Conservation (phyloP, 2,113 vertebrate species). For the Ageneiosus marmoratus region DNA sequence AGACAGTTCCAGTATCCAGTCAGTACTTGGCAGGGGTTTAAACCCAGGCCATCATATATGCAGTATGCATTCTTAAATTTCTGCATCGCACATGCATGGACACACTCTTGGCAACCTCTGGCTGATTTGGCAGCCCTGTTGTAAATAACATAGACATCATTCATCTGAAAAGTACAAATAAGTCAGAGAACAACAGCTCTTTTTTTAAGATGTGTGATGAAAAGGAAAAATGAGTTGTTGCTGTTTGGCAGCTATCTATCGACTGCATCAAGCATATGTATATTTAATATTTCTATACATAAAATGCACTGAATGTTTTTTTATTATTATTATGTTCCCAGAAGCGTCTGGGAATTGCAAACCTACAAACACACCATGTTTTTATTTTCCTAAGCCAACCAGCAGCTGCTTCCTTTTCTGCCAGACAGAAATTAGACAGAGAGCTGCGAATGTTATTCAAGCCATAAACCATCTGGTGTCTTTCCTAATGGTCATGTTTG, state of each 20-base stretch:
- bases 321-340: slow-evolving; percentile 1
- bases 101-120: slow-evolving; percentile 53
- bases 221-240: neutral
- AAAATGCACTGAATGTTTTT: neutral
- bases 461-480: slow-evolving; percentile 43
- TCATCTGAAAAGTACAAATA: slow-evolving; percentile 19
- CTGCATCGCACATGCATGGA: slow-evolving; percentile 52
- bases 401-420: slow-evolving; percentile 56
- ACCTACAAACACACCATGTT: slow-evolving; percentile 51
- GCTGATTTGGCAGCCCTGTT: slow-evolving; percentile 15
- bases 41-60: slow-evolving; percentile 30
- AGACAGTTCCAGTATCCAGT: slow-evolving; percentile 62
- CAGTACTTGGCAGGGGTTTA: slow-evolving; percentile 49
- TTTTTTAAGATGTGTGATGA: neutral
- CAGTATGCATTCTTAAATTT: slow-evolving; percentile 19
- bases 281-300: neutral
- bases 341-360: slow-evolving; percentile 37
- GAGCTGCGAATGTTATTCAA: slow-evolving; percentile 50
- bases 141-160: slow-evolving; percentile 3
- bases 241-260: neutral
- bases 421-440: slow-evolving; percentile 52
- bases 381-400: slow-evolving; percentile 58
- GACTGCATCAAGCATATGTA: neutral
- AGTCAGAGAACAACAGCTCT: slow-evolving; percentile 1
- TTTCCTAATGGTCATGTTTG: slow-evolving; percentile 42